Evolutionary conservation across 2,113 vertebrate genomes (phyloP), one percentile per base, ranked within the genome.

Genomic region (Dissostichus mawsoni): DNA sequence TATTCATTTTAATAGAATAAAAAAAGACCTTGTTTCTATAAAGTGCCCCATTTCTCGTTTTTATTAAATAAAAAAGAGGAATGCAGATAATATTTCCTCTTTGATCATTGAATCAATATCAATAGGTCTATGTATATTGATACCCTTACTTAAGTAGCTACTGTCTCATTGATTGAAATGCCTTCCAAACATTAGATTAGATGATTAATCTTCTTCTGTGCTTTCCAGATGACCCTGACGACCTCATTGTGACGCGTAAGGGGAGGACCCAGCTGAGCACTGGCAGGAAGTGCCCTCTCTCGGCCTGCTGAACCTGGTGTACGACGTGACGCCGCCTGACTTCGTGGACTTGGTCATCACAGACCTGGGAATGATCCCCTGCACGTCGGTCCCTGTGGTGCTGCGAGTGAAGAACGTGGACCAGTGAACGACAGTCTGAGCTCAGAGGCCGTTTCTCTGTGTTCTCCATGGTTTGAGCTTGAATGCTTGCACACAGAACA

Each of bases 331-430:
- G 0, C 98, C 98, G 0, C 97, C 98, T 0, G 98, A 99, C 67
- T 96, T 99, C 9, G 98, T 99, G 85, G 98, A 99, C 61, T 93
- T 99, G 80, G 98, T 99, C 87, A 99, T 99, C 95, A 99, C 98
- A 0, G 98, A 99, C 80, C 91, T 99, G 87, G 98, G 98, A 59
- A 99, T 99, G 98, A 99, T 99, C 83, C 98, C 98, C 7, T 99
- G 98, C 92, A 99, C 97, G 48, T 99, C 98, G 0, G 98, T 99
- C 51, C 98, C 98, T 2, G 98, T 99, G 3, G 97, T 99, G 69
- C 95, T 99, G 36, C 96, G 98, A 20, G 97, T 99, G 67, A 99
- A 99, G 93, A 99, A 95, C 0, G 96, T 97, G 86, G 98, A 99
- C 92, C 97, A 96, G 87, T 97, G 93, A 95, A 3, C 11, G 0